phyloP scores from a whole-genome alignment of 2,797 vertebrate species.

The Premnoplex brunnescens region DNA sequence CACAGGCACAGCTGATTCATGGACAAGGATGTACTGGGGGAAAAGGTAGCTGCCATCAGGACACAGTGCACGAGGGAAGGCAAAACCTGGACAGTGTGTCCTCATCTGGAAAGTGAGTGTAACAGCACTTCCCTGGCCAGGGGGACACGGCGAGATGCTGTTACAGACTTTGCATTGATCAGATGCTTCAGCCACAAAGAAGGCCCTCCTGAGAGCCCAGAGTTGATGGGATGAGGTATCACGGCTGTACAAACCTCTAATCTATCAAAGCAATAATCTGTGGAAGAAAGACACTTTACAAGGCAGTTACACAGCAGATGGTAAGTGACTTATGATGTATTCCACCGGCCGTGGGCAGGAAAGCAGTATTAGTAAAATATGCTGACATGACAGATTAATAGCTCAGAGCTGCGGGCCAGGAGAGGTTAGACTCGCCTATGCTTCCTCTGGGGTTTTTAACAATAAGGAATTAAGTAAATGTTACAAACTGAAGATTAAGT shows the following conservation, averaged over 20 bases:
- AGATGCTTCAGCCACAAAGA: not conserved
- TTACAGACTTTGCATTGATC: not conserved
- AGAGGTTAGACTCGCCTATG: not conserved
- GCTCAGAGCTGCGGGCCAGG: not conserved
- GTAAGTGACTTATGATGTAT: constrained; percentile 21
- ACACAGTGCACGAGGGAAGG: not conserved
- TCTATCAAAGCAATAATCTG: constrained; percentile 43
- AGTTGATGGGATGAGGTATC: constrained; percentile 10
- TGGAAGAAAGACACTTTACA: constrained; percentile 29
- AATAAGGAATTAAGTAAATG: constrained; percentile 35
- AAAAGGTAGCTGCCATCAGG: fast-evolving
- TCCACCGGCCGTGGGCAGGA: not conserved
- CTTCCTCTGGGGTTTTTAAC: constrained; percentile 29
- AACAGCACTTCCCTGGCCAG: not conserved
- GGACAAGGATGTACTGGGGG: not conserved
- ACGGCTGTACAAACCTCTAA: not conserved
- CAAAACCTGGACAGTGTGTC: not conserved
- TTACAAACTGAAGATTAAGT: not conserved
- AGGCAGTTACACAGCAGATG: constrained; percentile 22
- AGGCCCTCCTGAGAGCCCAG: not conserved
- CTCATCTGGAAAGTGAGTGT: not conserved
- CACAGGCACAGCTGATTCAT: not conserved
- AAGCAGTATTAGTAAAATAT: constrained; percentile 33
- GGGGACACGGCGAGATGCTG: fast-evolving
- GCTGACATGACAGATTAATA: constrained; percentile 54